phyloP scores from a whole-genome alignment of 2,888 invertebrate species.

The Erannis defoliaria region DNA sequence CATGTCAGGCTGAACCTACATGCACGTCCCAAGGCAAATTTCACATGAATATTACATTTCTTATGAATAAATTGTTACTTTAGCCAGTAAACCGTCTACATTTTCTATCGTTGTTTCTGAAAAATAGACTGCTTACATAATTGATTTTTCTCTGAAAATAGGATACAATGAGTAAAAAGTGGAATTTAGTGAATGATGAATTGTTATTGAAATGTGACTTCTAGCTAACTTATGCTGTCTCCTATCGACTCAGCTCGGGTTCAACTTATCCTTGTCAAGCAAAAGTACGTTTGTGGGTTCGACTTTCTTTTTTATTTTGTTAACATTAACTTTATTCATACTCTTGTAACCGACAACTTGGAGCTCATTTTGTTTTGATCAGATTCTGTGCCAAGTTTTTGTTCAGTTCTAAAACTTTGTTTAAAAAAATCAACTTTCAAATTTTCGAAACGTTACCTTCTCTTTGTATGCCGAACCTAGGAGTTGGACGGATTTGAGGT shows the following conservation, averaged over 20 bases:
- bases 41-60: constrained; percentile 81
- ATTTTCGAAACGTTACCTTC: constrained; percentile 91
- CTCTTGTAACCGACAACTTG: background rate
- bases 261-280: too few species aligned
- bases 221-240: constrained; percentile 1
- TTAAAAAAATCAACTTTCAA: constrained; percentile 1
- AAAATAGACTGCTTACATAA: constrained; percentile 5
- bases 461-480: constrained; percentile 99
- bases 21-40: constrained; percentile 86
- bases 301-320: constrained; percentile 1
- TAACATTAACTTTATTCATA: constrained; percentile 14
- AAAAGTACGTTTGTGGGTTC: background rate
- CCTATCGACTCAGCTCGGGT: background rate
- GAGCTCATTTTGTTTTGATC: constrained; percentile 20
- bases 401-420: background rate
- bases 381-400: constrained; percentile 4
- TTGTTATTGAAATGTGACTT: background rate
- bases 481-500: constrained; percentile 98
- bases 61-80: constrained; percentile 41
- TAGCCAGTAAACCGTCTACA: constrained; percentile 25
- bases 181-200: too few species aligned
- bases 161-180: constrained; percentile 9
- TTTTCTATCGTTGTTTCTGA: constrained; percentile 11
- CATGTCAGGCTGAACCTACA: constrained; percentile 97
- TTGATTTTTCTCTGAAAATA: constrained; percentile 6